Evolutionary conservation across 2,113 vertebrate species (phyloP).

Genomic region (Arvicanthis niloticus): DNA sequence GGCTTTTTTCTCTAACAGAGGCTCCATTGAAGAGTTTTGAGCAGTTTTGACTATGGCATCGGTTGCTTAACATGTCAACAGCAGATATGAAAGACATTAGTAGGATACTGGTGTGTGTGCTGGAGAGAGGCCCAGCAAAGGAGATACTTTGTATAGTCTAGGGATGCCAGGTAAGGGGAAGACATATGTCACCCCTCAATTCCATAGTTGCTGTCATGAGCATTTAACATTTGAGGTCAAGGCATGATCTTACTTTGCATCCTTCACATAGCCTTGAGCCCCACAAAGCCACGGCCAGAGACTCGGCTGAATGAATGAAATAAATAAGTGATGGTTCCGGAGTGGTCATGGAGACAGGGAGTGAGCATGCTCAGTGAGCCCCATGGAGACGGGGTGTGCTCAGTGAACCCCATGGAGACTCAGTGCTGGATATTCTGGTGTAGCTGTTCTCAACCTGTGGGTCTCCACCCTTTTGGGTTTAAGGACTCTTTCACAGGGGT

Average conservation of each 20-base stretch:
- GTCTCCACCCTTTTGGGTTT: background rate
- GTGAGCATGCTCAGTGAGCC: too few species aligned
- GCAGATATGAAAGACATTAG: background rate
- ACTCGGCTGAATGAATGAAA: background rate
- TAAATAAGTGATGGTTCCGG: background rate
- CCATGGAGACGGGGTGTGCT: too few species aligned
- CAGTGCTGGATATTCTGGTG: background rate
- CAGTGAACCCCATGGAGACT: background rate
- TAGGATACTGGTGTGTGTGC: background rate
- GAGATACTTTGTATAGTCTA: background rate
- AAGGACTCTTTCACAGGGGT: background rate
- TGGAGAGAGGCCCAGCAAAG: background rate
- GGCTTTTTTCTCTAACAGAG: background rate
- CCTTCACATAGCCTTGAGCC: background rate
- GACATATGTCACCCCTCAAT: background rate
- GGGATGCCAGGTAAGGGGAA: background rate
- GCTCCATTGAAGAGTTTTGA: background rate
- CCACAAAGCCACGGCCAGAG: background rate
- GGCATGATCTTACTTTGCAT: background rate
- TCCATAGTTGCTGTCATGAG: background rate
- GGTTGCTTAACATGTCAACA: background rate
- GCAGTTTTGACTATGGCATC: background rate
- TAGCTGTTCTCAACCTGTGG: background rate
- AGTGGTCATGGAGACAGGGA: background rate
- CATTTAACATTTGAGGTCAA: background rate